Evolutionary conservation across 2,888 invertebrate species (phyloP).

Genomic region (Eilema caniola): DNA sequence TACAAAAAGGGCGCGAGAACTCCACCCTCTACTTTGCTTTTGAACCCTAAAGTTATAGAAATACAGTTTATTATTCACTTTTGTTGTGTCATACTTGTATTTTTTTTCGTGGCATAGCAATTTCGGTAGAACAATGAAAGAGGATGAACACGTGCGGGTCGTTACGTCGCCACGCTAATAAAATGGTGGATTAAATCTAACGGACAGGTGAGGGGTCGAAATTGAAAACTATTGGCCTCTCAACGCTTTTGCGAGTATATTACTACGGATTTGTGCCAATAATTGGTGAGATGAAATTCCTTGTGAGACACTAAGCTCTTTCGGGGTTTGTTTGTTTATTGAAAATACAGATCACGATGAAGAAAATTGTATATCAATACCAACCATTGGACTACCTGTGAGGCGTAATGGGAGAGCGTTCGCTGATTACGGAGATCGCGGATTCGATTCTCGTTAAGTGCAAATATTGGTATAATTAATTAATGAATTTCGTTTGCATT

Average conservation of each 20-base stretch:
- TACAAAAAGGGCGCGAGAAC: conserved; percentile 47
- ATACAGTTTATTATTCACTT: conserved; percentile 50
- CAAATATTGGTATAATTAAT: too few relatives aligned
- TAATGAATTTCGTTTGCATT: too few relatives aligned
- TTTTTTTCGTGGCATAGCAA: conserved; percentile 51
- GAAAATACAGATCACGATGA: neutral
- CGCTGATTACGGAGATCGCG: neutral
- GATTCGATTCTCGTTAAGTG: neutral
- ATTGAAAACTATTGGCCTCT: conserved; percentile 84
- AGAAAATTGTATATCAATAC: neutral
- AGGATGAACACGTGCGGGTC: conserved; percentile 79
- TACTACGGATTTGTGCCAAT: conserved; percentile 70
- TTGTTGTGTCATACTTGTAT: conserved; percentile 29
- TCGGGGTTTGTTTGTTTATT: conserved; percentile 3
- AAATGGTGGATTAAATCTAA: conserved; percentile 80
- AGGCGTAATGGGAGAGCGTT: neutral
- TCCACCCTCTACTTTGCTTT: conserved; percentile 35
- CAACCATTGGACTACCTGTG: neutral
- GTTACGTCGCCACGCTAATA: conserved; percentile 81
- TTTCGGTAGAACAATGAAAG: conserved; percentile 81
- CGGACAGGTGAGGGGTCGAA: conserved; percentile 82
- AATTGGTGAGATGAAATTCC: conserved; percentile 30
- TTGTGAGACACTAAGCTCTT: conserved; percentile 3
- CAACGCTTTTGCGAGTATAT: conserved; percentile 65
- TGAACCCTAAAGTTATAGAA: conserved; percentile 15